A percentile compares a stretch with the other conserved stretches of the same genome.
Evolutionary conservation across 2,888 invertebrate species (phyloP).

Genomic region (Tetheella fluctuosa): DNA sequence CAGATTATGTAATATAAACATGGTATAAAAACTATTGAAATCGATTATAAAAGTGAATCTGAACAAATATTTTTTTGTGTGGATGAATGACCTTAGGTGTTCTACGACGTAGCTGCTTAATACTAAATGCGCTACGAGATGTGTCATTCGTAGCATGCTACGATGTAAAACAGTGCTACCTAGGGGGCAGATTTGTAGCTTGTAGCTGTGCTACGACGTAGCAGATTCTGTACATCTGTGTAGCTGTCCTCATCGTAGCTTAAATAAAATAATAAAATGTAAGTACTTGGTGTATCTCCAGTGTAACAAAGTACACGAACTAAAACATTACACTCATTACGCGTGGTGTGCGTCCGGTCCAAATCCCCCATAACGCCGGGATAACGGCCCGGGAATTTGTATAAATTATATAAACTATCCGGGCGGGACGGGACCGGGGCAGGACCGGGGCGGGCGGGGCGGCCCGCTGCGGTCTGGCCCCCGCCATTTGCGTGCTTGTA

Average conservation of each 20-base stretch:
- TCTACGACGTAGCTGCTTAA: too few species aligned
- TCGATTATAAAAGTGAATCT: too few species aligned
- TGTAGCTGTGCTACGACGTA: background rate
- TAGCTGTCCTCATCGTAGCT: background rate
- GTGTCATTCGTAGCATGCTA: background rate
- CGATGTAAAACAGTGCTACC: background rate
- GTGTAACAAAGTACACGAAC: conserved; percentile 14
- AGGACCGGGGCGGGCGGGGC: conserved; percentile 13
- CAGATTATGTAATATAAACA: too few species aligned
- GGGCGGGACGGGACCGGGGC: conserved; percentile 15
- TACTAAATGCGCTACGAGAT: too few species aligned
- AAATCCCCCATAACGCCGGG: conserved; percentile 31
- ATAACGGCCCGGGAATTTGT: conserved; percentile 50
- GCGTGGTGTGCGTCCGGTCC: conserved; percentile 18
- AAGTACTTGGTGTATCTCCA: background rate
- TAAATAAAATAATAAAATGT: background rate
- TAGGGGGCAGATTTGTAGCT: background rate
- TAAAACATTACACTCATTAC: conserved; percentile 36
- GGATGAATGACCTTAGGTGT: too few species aligned
- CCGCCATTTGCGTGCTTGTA: conserved; percentile 40
- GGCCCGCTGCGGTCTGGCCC: conserved; percentile 13
- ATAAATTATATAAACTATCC: conserved; percentile 55
- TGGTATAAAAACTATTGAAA: too few species aligned
- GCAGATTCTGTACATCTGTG: background rate
- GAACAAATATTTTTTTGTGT: too few species aligned